A percentile compares a stretch with the other conserved stretches of the same genome.
Evolutionary conservation across 2,113 vertebrate species (phyloP).

Genomic region (Sturnus vulgaris): DNA sequence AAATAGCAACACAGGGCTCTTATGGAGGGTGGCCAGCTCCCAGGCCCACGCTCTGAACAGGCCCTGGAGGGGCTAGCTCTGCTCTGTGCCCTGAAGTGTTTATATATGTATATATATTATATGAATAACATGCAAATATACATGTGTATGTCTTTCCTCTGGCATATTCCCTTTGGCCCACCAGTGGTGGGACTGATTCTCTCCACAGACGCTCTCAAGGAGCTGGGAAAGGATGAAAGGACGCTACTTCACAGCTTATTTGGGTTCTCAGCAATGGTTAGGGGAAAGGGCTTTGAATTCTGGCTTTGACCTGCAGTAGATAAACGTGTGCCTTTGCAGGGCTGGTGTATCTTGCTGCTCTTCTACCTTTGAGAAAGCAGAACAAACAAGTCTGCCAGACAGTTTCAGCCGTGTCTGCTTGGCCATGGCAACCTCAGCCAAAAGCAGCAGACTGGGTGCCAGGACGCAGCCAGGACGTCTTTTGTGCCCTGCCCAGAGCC

Average conservation of each 20-base stretch:
- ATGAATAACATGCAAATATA: not conserved
- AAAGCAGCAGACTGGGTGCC: not conserved
- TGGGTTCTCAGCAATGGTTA: not conserved
- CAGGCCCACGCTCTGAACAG: not conserved
- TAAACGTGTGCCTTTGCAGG: fast-evolving
- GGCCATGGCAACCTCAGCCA: not conserved
- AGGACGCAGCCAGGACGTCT: not conserved
- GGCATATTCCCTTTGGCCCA: not conserved
- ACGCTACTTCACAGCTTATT: not conserved
- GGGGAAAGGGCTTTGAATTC: not conserved
- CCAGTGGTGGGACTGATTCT: not conserved
- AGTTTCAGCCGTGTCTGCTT: not conserved
- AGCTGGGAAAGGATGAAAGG: not conserved
- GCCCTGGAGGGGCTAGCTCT: not conserved
- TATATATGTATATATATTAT: not conserved
- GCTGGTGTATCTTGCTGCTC: not conserved
- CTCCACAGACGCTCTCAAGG: fast-evolving
- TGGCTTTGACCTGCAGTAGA: not conserved
- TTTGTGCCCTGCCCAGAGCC: not conserved
- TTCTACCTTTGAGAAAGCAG: not conserved
- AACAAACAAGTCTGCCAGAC: not conserved
- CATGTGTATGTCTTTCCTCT: not conserved
- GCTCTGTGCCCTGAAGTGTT: not conserved
- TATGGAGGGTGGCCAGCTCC: fast-evolving
- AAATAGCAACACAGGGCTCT: not conserved